A percentile compares a stretch with the other conserved stretches of the same genome.
These are phyloP conservation scores for Hyperopisus bebe DNA, from an alignment of 2,113 vertebrate genomes.

Conservation along the genomic window DNA sequence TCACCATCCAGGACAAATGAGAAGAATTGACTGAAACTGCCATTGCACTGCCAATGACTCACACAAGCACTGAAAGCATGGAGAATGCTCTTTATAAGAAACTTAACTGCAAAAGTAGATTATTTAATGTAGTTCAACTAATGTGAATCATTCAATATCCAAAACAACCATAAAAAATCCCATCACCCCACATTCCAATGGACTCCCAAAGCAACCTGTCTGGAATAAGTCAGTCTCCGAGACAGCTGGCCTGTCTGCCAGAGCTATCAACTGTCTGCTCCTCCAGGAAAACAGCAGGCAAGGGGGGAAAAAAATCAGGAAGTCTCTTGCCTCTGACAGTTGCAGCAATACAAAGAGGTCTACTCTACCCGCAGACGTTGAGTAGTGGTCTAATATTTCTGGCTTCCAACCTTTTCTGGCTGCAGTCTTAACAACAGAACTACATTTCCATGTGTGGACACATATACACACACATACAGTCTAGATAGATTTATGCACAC, in stretches of 20 bases:
- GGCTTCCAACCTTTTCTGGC: neutral
- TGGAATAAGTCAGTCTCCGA: conserved; percentile 53
- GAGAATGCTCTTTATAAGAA: neutral
- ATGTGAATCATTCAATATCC: neutral
- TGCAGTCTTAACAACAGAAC: neutral
- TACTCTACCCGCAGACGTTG: neutral
- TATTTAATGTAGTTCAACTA: neutral
- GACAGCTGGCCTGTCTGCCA: conserved; percentile 58
- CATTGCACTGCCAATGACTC: neutral
- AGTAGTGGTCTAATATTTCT: neutral
- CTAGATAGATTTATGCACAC: neutral
- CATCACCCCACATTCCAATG: conserved; percentile 35
- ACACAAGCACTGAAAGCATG: neutral
- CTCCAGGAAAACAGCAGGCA: conserved; percentile 31
- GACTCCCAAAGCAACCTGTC: conserved; percentile 41
- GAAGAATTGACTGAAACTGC: neutral
- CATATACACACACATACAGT: neutral
- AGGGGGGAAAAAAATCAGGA: conserved; percentile 39
- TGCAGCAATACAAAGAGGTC: neutral
- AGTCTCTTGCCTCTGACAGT: conserved; percentile 25
- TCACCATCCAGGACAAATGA: neutral
- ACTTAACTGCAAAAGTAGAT: neutral
- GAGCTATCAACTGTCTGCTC: conserved; percentile 35
- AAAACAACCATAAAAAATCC: conserved; percentile 16
- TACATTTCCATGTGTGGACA: neutral